phyloP scores from a whole-genome alignment of 2,113 vertebrate genomes.

The Nyctereutes procyonoides region DNA sequence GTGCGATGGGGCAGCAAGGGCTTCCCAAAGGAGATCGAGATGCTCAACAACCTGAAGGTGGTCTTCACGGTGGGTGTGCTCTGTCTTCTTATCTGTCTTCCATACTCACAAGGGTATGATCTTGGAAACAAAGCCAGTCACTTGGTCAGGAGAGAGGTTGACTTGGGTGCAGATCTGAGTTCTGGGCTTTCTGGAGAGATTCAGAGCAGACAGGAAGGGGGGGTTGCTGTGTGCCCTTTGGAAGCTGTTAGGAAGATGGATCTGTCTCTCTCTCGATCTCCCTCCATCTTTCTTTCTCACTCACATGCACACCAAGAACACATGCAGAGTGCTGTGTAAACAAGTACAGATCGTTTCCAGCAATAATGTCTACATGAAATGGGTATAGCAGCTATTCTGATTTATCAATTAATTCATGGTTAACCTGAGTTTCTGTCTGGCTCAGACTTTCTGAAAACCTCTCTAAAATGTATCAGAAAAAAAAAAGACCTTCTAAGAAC shows the following conservation, averaged over 20 bases:
- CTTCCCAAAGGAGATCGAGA: conserved; percentile 97
- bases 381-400: neutral
- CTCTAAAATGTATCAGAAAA: neutral
- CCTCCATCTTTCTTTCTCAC: neutral
- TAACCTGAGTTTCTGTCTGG: neutral
- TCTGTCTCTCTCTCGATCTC: neutral
- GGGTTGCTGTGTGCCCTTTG: neutral
- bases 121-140: neutral
- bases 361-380: neutral
- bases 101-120: accelerated
- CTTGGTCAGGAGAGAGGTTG: neutral
- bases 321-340: accelerated
- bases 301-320: neutral
- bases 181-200: neutral
- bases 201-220: neutral
- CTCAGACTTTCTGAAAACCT: neutral
- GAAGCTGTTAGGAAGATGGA: neutral
- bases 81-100: neutral
- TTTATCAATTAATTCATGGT: conserved; percentile 4
- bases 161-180: neutral
- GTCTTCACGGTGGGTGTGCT: conserved; percentile 96
- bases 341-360: neutral
- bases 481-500: neutral
- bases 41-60: conserved; percentile 98
- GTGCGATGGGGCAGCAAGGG: conserved; percentile 96